Conservation (phyloP, 2,888 invertebrate genomes). For the Campoletis raptor region DNA sequence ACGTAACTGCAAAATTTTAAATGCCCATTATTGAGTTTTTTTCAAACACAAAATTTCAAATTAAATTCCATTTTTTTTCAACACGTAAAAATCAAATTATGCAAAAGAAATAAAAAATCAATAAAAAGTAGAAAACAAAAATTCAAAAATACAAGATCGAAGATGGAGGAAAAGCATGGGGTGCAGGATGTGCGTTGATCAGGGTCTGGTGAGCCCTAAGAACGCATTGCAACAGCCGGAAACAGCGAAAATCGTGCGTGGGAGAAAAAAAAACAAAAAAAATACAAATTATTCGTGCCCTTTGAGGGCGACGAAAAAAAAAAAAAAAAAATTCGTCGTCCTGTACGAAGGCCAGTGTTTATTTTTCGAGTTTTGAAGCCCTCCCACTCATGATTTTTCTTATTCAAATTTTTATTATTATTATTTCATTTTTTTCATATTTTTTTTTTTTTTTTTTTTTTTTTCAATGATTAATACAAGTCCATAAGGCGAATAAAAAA, state of each 20-base stretch:
- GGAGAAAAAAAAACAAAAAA: constrained; percentile 32
- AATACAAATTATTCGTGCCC: constrained; percentile 30
- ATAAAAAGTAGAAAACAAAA: not conserved
- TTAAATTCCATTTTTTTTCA: not conserved
- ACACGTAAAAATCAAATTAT: constrained; percentile 6
- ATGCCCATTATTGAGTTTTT: not conserved
- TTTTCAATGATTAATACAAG: constrained; percentile 53
- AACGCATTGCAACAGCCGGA: constrained; percentile 53
- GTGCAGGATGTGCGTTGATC: constrained; percentile 69
- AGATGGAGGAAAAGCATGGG: constrained; percentile 54
- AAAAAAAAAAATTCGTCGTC: not conserved
- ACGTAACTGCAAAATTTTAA: not conserved
- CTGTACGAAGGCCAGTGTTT: constrained; percentile 35
- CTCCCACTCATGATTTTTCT: constrained; percentile 38
- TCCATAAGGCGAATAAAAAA: constrained; percentile 47
- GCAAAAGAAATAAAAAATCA: not conserved
- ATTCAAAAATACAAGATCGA: constrained; percentile 11
- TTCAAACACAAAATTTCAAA: not conserved
- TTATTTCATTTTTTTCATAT: too few relatives aligned
- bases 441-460: constrained; percentile 21
- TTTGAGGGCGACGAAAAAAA: constrained; percentile 12
- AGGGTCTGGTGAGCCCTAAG: constrained; percentile 60
- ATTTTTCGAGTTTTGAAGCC: constrained; percentile 37
- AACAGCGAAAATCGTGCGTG: constrained; percentile 54
- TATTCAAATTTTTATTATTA: not conserved